Percentiles rank a stretch among this genome's conserved stretches.
These are phyloP conservation scores for Amphibalanus amphitrite DNA, from an alignment of 1,140 invertebrate genomes.

Conservation along the genomic window DNA sequence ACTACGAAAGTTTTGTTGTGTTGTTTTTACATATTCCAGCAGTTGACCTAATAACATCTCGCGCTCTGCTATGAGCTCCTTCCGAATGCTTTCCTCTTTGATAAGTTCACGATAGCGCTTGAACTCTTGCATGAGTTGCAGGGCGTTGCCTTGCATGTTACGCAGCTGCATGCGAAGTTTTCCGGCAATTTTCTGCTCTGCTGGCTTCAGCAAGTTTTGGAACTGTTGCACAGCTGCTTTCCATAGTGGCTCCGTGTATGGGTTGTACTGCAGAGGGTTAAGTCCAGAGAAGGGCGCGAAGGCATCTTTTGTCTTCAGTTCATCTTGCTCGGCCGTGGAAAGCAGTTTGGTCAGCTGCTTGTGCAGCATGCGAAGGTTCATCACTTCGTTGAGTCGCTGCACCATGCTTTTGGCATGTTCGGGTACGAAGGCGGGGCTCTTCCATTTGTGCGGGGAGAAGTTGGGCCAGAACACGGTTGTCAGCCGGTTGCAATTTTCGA, in stretches of 20 bases:
- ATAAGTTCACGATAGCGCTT: constrained; percentile 52
- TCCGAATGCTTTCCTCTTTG: constrained; percentile 41
- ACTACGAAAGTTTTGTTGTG: constrained; percentile 30
- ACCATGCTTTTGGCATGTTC: constrained; percentile 48
- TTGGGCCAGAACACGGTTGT: constrained; percentile 86
- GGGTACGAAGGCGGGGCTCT: constrained; percentile 49
- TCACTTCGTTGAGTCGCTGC: constrained; percentile 50
- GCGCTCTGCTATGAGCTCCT: constrained; percentile 53
- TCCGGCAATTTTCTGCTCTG: constrained; percentile 61
- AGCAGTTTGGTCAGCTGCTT: constrained; percentile 56
- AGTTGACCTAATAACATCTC: constrained; percentile 66
- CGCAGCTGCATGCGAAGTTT: constrained; percentile 64
- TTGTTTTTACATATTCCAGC: constrained; percentile 37
- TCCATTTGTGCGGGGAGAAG: constrained; percentile 66
- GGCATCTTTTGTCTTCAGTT: constrained; percentile 42
- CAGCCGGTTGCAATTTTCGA: constrained; percentile 56
- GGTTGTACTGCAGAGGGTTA: constrained; percentile 54
- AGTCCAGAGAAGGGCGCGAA: constrained; percentile 52
- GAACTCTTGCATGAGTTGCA: constrained; percentile 49
- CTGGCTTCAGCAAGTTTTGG: constrained; percentile 54
- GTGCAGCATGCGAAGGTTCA: constrained; percentile 50
- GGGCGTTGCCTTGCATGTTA: constrained; percentile 46
- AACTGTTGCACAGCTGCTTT: constrained; percentile 52
- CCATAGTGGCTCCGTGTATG: constrained; percentile 57
- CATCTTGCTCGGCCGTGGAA: constrained; percentile 44